Conservation (phyloP, 2,888 invertebrate species). For the Lepidocyrtinus sp. region DNA sequence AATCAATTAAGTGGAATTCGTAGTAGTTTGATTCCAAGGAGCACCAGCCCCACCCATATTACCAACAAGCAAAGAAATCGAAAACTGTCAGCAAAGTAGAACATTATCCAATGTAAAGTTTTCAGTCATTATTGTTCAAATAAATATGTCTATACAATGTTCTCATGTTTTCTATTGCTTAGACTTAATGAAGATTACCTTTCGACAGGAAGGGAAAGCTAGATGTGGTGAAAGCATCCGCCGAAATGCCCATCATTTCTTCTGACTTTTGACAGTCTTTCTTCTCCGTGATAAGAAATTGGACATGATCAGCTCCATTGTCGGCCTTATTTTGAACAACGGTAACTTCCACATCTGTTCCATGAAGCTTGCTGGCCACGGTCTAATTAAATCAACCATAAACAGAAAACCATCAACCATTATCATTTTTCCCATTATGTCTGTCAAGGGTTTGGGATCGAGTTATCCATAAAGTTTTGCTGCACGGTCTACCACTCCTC, state of each 20-base stretch:
- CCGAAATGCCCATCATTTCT: slow-evolving; percentile 68
- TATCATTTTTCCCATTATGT: not conserved
- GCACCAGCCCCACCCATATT: not conserved
- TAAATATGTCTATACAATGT: too few relatives aligned
- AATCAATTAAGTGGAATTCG: not conserved
- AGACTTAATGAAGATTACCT: slow-evolving; percentile 61
- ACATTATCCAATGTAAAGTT: too few relatives aligned
- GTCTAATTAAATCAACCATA: slow-evolving; percentile 76
- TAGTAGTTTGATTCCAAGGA: not conserved
- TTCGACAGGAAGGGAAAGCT: slow-evolving; percentile 69
- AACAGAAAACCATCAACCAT: not conserved
- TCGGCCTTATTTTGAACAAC: slow-evolving; percentile 87
- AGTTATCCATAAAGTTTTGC: too few relatives aligned
- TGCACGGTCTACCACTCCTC: too few relatives aligned
- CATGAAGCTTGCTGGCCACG: slow-evolving; percentile 93
- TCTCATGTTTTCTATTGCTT: too few relatives aligned
- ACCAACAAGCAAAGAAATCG: too few relatives aligned
- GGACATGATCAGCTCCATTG: slow-evolving; percentile 88
- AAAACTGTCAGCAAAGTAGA: too few relatives aligned
- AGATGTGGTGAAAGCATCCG: slow-evolving; percentile 66
- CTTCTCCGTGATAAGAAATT: slow-evolving; percentile 91
- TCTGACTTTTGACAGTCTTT: slow-evolving; percentile 77
- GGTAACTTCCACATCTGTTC: slow-evolving; percentile 92
- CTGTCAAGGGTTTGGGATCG: too few relatives aligned
- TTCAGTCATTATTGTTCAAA: too few relatives aligned